These are phyloP conservation scores for Actinernus sp. DNA, from an alignment of 92 coral and sea anemone genomes.

Conservation along the genomic window DNA sequence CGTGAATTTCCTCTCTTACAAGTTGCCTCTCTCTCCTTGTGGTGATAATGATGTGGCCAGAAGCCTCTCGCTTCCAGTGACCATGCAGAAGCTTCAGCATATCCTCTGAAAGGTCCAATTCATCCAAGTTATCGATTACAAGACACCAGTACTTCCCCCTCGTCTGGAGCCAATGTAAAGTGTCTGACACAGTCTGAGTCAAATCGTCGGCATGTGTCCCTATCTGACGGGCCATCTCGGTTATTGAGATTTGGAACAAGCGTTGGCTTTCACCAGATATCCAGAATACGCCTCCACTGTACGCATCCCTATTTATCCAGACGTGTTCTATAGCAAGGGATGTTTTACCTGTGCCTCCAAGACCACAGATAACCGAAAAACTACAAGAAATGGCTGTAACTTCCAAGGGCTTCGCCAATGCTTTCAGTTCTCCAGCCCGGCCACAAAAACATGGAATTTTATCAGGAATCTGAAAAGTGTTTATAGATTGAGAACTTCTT, in stretches of 20 bases:
- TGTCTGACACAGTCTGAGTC: conserved; percentile 49
- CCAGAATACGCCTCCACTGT: conserved; percentile 88
- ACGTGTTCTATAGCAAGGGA: conserved; percentile 83
- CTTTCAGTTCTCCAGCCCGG: conserved; percentile 50
- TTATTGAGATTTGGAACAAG: conserved; percentile 61
- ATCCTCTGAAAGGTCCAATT: conserved; percentile 55
- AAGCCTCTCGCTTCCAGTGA: conserved; percentile 62
- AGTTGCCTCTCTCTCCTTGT: conserved; percentile 74
- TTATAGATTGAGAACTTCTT: too few species aligned
- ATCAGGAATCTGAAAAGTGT: conserved; percentile 53
- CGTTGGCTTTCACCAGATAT: conserved; percentile 79
- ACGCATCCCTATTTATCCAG: conserved; percentile 50
- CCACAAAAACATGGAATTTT: conserved; percentile 66
- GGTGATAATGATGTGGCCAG: conserved; percentile 78
- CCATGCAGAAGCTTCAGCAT: conserved; percentile 72
- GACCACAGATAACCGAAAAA: conserved; percentile 71
- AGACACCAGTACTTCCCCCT: conserved; percentile 62
- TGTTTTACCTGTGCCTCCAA: conserved; percentile 91
- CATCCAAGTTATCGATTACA: conserved; percentile 81
- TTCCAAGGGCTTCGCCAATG: conserved; percentile 25
- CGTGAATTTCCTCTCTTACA: conserved; percentile 47
- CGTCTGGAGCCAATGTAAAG: conserved; percentile 54
- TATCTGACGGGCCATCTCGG: conserved; percentile 68
- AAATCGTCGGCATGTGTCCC: conserved; percentile 69
- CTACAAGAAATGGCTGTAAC: conserved; percentile 12